Evolutionary conservation across 1,140 invertebrate genomes (phyloP), one percentile per base, ranked within the genome.

Genomic region (Drosophila nebulosa): DNA sequence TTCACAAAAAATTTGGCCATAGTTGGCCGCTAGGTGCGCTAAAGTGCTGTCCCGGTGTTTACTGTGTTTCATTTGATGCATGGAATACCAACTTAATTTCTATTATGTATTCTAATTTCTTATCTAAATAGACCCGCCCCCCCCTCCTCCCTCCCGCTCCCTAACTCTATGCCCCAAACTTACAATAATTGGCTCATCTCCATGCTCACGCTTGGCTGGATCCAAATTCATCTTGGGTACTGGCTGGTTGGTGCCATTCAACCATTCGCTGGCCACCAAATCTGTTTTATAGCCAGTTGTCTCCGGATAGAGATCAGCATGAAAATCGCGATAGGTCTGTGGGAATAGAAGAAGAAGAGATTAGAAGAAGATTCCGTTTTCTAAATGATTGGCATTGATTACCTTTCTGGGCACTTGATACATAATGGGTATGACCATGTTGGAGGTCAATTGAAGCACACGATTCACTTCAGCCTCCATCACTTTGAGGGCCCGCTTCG

Each of bases 401-500:
- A 91, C 90, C 78, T 98, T 98, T 90, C 98, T 93, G 39, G 97
- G 97, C 60, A 98, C 97, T 92, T 98, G 97, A 91, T 98, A 98
- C 92, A 97, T 97, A 50, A 98, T 96, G 5, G 97, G 97, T 89
- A 98, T 95, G 18, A 99, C 96, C 72, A 96, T 95, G 53, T 94
- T 95, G 4, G 96, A 95, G 1, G 96, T 96, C 18, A 99, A 92
- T 73, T 98, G 95, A 5, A 98, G 92, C 12, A 99, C 92, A 78
- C 97, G 92, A 92, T 98, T 98, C 1, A 98, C 97, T 93, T 99
- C 97, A 1, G 96, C 97, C 78, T 97, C 95, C 98, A 99, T 99
- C 1, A 99, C 97, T 88, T 96, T 95, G 7, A 99, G 92, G 1
- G 97, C 97, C 78, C 97, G 93, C 92, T 99, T 99, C 5, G 98